Base-by-base conservation (phyloP, 2,888 invertebrate species). In the Cosmia trapezina region DNA sequence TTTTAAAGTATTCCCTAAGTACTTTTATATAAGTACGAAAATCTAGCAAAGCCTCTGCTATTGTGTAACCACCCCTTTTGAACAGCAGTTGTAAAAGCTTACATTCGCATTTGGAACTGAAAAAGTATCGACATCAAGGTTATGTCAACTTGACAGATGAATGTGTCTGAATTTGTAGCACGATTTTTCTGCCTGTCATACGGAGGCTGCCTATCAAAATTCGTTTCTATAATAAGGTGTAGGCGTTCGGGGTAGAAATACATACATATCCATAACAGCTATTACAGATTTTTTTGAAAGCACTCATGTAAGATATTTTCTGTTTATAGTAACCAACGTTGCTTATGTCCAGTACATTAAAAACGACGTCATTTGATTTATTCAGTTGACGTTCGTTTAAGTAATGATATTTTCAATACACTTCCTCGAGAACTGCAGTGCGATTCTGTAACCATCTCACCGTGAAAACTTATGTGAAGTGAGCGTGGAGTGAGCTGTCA, bases 61-160 rank as follows among this genome's bases (percentile, higher is more conserved):
- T 17, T 17, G 5, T 14, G 19, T 14, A 67, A 22, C 41, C 28
- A 17, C n/a, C 12, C 19, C 14, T 45, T 49, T 33, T 43, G 28
- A 33, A 19, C n/a, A 43, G 49, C 22, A 43, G 5, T 28, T 43
- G 7, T 43, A 17, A 12, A 41, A 41, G 7, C n/a, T 33, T 22
- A 57, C 6, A 5, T 59, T 43, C 11, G 7, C 5, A 22, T 73
- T 45, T 19, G 5, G 11, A 61, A 43, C 33, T 37, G 11, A n/a
- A 49, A 62, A 45, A 37, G 14, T 45, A 37, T 45, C 9, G 28
- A 49, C 12, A 45, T 53, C n/a, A 62, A 61, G 19, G 22, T 43
- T 19, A 73, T 43, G 57, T 70, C 14, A 49, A 41, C 6, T 43
- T 59, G 33, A 49, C 41, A 43, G 41, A 49, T 73, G 33, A 49